Conservation (phyloP, 2,797 vertebrate species). For the Anniella stebbinsi region DNA sequence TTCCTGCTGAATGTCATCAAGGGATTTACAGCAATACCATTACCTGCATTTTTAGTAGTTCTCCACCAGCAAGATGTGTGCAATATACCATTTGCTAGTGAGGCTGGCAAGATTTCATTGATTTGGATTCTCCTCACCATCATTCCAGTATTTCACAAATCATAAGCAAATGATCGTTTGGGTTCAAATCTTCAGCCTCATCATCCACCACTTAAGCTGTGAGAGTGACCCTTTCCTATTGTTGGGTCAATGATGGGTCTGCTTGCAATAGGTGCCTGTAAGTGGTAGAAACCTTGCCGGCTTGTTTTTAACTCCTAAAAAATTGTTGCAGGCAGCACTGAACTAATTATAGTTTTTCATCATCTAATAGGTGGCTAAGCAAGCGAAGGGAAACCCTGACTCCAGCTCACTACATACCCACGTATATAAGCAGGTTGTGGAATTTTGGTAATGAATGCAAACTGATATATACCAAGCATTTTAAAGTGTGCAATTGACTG, state of each 20-base stretch:
- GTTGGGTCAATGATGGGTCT: background rate
- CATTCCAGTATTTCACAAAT: background rate
- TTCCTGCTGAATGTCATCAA: constrained; percentile 17
- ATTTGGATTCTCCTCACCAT: constrained; percentile 4
- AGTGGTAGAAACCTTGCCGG: background rate
- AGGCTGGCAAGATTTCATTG: constrained; percentile 5
- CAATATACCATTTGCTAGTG: constrained; percentile 15
- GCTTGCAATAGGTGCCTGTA: background rate
- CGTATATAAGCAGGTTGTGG: background rate
- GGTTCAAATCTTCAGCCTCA: background rate
- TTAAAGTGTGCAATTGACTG: constrained; percentile 23
- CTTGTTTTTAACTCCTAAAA: background rate
- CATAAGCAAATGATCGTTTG: constrained; percentile 16
- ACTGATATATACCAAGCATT: background rate
- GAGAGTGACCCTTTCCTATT: background rate
- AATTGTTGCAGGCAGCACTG: background rate
- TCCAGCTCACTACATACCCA: background rate
- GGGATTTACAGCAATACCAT: constrained; percentile 33
- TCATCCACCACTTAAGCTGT: background rate
- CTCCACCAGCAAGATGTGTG: constrained; percentile 26
- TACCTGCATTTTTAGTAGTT: constrained; percentile 47
- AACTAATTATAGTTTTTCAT: background rate
- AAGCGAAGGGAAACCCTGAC: background rate
- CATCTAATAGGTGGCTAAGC: background rate
- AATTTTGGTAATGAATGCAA: background rate